phyloP scores from a whole-genome alignment of 92 coral and sea anemone species.

The Meandrina meandrites region DNA sequence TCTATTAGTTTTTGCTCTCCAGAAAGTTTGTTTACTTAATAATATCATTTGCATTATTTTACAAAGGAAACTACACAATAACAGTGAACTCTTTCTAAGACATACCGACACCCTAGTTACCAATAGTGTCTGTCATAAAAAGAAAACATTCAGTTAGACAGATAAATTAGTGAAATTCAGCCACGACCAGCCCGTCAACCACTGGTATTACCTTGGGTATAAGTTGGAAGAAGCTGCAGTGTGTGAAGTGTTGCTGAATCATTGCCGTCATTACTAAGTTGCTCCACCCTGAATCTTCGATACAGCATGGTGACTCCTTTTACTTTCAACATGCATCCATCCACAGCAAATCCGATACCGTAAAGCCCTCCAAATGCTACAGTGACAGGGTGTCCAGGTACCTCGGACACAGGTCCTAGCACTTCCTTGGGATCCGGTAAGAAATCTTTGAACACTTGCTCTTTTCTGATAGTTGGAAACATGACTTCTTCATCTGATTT shows the following conservation, averaged over 20 bases:
- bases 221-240: slow-evolving; percentile 87
- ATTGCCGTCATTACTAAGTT: slow-evolving; percentile 56
- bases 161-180: too few species aligned
- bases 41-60: too few species aligned
- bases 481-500: slow-evolving; percentile 48
- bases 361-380: slow-evolving; percentile 78
- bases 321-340: slow-evolving; percentile 53
- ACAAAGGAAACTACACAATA: too few species aligned
- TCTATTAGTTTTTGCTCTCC: too few species aligned
- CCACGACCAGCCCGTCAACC: too few species aligned
- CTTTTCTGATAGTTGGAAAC: slow-evolving; percentile 73
- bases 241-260: slow-evolving; percentile 79
- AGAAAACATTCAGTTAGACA: too few species aligned
- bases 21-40: too few species aligned
- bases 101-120: too few species aligned
- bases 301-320: slow-evolving; percentile 86
- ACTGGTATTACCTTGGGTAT: slow-evolving; percentile 81
- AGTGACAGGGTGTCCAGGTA: slow-evolving; percentile 89
- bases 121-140: too few species aligned
- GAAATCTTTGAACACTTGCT: slow-evolving; percentile 75
- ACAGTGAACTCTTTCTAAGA: too few species aligned
- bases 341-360: slow-evolving; percentile 79
- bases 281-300: slow-evolving; percentile 81
- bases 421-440: slow-evolving; percentile 79
- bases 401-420: slow-evolving; percentile 79